A percentile compares a stretch with the other conserved stretches of the same genome.
Evolutionary conservation across 2,113 vertebrate genomes (phyloP).

Genomic region (Emberiza fucata): DNA sequence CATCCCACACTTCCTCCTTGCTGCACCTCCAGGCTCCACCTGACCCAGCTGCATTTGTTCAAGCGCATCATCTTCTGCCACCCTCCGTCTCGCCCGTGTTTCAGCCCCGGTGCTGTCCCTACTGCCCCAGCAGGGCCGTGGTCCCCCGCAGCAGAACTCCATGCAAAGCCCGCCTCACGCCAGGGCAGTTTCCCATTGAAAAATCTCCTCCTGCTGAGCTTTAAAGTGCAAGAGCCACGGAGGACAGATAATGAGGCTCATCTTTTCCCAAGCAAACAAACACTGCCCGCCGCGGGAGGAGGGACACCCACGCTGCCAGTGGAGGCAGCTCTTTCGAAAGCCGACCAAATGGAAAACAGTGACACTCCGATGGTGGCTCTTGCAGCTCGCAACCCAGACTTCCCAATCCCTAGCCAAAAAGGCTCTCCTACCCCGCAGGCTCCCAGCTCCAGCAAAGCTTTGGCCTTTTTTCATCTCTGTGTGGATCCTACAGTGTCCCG

Average conservation of each 20-base stretch:
- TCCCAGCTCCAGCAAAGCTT: neutral
- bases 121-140: fast-evolving
- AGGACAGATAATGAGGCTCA: slow-evolving; percentile 36
- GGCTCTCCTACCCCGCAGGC: neutral
- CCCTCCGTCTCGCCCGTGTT: neutral
- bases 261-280: slow-evolving; percentile 55
- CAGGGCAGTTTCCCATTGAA: slow-evolving; percentile 41
- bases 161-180: neutral
- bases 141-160: neutral
- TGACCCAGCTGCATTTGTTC: neutral
- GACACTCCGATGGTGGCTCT: neutral
- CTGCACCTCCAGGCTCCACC: neutral
- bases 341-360: slow-evolving; percentile 10
- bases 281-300: neutral
- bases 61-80: neutral
- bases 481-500: neutral
- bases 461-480: neutral
- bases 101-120: neutral
- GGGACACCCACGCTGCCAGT: neutral
- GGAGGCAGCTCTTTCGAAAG: slow-evolving; percentile 24
- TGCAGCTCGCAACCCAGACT: neutral
- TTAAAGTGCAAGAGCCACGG: neutral
- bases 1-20: neutral
- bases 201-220: slow-evolving; percentile 26
- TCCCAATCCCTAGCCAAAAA: neutral